These are phyloP conservation scores for Onchidella celtica DNA, from an alignment of 2,888 invertebrate genomes.

Conservation along the genomic window DNA sequence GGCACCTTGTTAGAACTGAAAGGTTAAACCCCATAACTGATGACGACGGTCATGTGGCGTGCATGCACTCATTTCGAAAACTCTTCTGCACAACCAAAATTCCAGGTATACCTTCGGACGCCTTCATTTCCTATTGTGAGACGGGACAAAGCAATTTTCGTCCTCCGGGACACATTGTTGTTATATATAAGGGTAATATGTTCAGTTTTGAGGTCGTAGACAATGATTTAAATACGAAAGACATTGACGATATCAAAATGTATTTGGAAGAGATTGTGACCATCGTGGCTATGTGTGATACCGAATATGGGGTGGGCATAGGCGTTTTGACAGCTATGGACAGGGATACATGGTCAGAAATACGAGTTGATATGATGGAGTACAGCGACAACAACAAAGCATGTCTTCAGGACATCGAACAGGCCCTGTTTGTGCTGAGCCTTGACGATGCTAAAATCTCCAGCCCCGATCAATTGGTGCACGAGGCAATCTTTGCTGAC, in stretches of 20 bases:
- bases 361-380: constrained; percentile 1
- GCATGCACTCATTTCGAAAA: constrained; percentile 39
- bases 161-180: constrained; percentile 31
- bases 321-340: constrained; percentile 7
- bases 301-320: background rate
- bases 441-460: background rate
- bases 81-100: constrained; percentile 33
- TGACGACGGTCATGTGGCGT: background rate
- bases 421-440: constrained; percentile 33
- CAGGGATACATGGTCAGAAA: constrained; percentile 17
- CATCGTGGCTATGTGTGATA: background rate
- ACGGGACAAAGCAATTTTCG: no score
- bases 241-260: background rate
- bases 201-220: constrained; percentile 20
- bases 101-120: constrained; percentile 26
- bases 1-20: constrained; percentile 17
- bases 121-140: background rate
- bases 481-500: constrained; percentile 36
- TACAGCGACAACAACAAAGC: constrained; percentile 5
- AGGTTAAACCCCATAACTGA: background rate
- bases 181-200: constrained; percentile 23
- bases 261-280: background rate
- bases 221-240: background rate
- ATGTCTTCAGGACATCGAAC: constrained; percentile 18
- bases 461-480: background rate